Base-by-base conservation (phyloP, 2,113 vertebrate species). In the Polypterus senegalus region DNA sequence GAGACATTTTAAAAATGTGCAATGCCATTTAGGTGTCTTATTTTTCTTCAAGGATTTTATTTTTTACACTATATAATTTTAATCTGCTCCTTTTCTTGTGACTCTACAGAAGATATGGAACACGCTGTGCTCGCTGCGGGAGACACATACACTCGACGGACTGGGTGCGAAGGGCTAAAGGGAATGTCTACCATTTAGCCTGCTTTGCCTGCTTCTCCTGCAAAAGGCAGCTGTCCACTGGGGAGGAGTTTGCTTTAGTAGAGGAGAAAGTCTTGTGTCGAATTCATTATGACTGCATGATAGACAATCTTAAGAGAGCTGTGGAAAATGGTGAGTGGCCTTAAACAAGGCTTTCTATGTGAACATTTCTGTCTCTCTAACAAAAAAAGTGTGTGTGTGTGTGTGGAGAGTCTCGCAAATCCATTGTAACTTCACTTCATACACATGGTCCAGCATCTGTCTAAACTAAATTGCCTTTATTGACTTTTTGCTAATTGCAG, bases 191-290 rank as follows among this genome's bases (percentile, higher is more conserved):
- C 56, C 96, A 99, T 77, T 68, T 99, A 83, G 95, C 94, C 0
- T 99, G 96, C 68, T 99, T 99, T 9, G 93, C 95, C 1, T 99
- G 96, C 80, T 97, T 97, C 78, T 97, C 95, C 73, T 99, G 96
- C 80, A 98, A 99, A 63, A 81, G 96, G 3, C 96, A 99, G 73
- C 91, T 99, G 43, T 97, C 94, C 4, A 99, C 95, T 0, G 96
- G 96, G 49, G 96, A 99, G 73, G 95, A 99, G 82, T 99, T 99
- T 27, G 96, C 94, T 4, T 65, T 99, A 84, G 94, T 98, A 6
- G 96, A 99, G 71, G 92, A 95, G 65, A 91, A 94, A 62, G 95
- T 99, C 59, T 89, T 99, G 1, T 99, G 96, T 61, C 83, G 92
- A 54, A 89, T 96, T 4, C 96, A 98, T 68, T 99, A 97, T 2